A percentile compares a stretch with the other conserved stretches of the same genome.
Conservation (phyloP, 2,113 vertebrate species). For the Siphamia tubifer region DNA sequence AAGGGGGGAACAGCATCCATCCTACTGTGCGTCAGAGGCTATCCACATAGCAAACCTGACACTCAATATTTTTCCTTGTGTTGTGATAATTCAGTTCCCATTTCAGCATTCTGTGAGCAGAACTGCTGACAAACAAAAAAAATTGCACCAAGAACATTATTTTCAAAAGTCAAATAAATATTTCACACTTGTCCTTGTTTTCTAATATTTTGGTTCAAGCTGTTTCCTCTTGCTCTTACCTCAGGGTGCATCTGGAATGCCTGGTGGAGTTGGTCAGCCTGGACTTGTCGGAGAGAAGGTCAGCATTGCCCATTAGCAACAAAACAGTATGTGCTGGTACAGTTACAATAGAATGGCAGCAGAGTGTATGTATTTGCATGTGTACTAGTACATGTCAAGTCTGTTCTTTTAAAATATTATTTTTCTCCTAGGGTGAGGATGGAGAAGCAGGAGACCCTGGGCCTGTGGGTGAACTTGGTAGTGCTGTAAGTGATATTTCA, state of each 20-base stretch:
- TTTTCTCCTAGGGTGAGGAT: constrained; percentile 84
- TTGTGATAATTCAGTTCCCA: constrained; percentile 39
- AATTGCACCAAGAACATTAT: constrained; percentile 1
- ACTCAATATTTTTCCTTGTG: constrained; percentile 28
- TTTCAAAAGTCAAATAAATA: constrained; percentile 53
- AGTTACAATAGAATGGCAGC: background rate
- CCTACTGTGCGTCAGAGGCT: constrained; percentile 11
- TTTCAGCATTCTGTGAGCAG: constrained; percentile 34
- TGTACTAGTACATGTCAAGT: background rate
- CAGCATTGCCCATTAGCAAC: constrained; percentile 24
- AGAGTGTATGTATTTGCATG: background rate
- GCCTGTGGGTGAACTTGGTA: constrained; percentile 78
- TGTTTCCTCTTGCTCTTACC: constrained; percentile 27
- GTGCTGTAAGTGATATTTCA: constrained; percentile 78
- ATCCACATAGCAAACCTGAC: constrained; percentile 33
- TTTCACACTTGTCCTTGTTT: constrained; percentile 45
- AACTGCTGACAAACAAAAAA: constrained; percentile 48
- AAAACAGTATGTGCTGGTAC: background rate
- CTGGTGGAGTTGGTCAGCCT: constrained; percentile 87
- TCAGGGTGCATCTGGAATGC: constrained; percentile 82
- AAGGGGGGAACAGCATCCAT: background rate
- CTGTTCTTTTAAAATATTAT: constrained; percentile 1
- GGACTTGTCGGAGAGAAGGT: constrained; percentile 92
- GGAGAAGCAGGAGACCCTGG: constrained; percentile 89
- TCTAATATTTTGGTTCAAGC: constrained; percentile 12